phyloP scores from a whole-genome alignment of 2,113 vertebrate genomes.

The Taxidea taxus region DNA sequence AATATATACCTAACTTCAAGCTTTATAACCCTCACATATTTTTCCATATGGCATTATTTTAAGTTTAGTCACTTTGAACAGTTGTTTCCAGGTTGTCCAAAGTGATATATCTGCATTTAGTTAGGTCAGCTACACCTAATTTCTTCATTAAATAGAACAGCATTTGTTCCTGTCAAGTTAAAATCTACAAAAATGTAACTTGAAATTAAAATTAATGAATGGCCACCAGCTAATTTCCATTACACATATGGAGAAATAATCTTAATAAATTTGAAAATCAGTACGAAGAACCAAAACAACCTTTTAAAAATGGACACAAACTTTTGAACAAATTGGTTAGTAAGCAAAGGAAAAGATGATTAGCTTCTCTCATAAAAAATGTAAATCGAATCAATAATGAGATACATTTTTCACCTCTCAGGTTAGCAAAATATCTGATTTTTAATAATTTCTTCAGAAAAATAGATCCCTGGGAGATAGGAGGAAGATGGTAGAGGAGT shows the following conservation, averaged over 20 bases:
- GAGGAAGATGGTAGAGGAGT: background rate
- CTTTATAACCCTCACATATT: background rate
- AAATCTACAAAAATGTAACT: background rate
- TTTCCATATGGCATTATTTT: background rate
- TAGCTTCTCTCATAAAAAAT: background rate
- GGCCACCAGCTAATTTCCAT: background rate
- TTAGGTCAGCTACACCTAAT: background rate
- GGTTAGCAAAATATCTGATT: background rate
- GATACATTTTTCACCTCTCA: background rate
- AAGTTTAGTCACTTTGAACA: background rate
- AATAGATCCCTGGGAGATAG: background rate
- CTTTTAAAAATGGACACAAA: background rate
- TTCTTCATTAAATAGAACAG: constrained; percentile 2
- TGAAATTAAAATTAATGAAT: constrained; percentile 1
- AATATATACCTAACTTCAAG: background rate
- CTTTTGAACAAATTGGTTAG: background rate
- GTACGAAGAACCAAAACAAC: background rate
- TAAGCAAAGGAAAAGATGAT: background rate
- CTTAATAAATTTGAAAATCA: background rate
- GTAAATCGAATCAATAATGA: background rate
- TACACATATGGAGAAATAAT: background rate
- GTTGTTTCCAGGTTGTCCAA: background rate
- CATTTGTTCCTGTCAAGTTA: background rate
- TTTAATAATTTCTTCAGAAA: background rate
- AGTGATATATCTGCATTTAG: background rate